Percentiles rank a stretch among this genome's conserved stretches.
Conservation (phyloP, 2,888 invertebrate genomes). For the Melolontha melolontha region DNA sequence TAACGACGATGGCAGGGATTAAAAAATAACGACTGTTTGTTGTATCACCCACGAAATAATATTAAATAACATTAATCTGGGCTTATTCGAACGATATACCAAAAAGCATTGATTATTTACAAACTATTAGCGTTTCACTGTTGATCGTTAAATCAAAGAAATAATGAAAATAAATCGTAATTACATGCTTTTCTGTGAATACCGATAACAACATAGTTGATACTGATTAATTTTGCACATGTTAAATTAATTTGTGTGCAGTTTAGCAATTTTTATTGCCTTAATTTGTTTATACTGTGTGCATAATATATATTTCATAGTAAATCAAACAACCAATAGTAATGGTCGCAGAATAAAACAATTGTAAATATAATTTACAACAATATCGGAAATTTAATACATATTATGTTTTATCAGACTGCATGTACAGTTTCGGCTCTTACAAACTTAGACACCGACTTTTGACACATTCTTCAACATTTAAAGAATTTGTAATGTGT, state of each 20-base stretch:
- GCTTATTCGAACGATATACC: constrained; percentile 9
- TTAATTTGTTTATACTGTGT: no score
- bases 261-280: not conserved
- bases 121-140: constrained; percentile 19
- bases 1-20: constrained; percentile 1
- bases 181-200: constrained; percentile 5
- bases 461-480: no score
- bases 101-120: constrained; percentile 29
- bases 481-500: no score
- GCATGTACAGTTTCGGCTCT: no score
- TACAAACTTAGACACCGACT: no score
- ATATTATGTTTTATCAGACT: no score
- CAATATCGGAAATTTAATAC: no score
- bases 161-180: constrained; percentile 24
- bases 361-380: no score
- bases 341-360: no score
- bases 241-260: not conserved
- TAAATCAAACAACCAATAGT: no score
- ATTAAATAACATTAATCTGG: constrained; percentile 35
- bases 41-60: constrained; percentile 10
- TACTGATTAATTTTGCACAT: no score
- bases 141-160: constrained; percentile 17
- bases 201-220: constrained; percentile 2
- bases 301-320: no score
- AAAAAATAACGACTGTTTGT: constrained; percentile 2